Evolutionary conservation across 2,113 vertebrate genomes (phyloP).

Genomic region (Cyphomyrus plagiostoma): DNA sequence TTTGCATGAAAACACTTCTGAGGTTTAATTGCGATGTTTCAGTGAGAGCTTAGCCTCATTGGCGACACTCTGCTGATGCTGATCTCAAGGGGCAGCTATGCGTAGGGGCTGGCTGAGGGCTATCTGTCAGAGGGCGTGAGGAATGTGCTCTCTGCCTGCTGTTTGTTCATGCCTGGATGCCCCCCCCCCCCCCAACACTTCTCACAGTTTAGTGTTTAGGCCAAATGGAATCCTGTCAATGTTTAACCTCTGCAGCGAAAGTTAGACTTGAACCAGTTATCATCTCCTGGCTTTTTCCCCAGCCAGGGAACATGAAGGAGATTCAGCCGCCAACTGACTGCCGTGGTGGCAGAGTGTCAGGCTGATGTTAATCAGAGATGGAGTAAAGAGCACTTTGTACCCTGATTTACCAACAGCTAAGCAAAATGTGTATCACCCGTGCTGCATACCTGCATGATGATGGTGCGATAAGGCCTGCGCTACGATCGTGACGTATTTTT

Average conservation of each 20-base stretch:
- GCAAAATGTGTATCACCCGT: not conserved
- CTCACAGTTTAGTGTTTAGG: not conserved
- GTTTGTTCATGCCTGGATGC: constrained; percentile 17
- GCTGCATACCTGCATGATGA: not conserved
- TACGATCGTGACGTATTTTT: not conserved
- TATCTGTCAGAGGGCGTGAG: constrained; percentile 16
- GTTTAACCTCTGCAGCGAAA: not conserved
- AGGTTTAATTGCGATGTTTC: not conserved
- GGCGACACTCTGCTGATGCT: not conserved
- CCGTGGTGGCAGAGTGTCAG: not conserved
- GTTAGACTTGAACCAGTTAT: not conserved
- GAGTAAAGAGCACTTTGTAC: not conserved
- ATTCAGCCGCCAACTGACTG: not conserved
- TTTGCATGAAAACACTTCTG: not conserved
- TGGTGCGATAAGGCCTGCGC: not conserved
- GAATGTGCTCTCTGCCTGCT: constrained; percentile 17
- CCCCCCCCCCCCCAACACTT: not conserved
- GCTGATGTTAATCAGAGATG: not conserved
- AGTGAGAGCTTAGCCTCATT: not conserved
- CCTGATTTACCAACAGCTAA: not conserved
- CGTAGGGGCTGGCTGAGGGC: not conserved
- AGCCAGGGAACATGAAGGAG: not conserved
- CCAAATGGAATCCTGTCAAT: not conserved
- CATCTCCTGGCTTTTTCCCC: not conserved
- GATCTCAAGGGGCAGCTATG: not conserved